Evolutionary conservation across 53 echinoderm and acorn worm species (phyloP).

Genomic region (Arbacia lixula): DNA sequence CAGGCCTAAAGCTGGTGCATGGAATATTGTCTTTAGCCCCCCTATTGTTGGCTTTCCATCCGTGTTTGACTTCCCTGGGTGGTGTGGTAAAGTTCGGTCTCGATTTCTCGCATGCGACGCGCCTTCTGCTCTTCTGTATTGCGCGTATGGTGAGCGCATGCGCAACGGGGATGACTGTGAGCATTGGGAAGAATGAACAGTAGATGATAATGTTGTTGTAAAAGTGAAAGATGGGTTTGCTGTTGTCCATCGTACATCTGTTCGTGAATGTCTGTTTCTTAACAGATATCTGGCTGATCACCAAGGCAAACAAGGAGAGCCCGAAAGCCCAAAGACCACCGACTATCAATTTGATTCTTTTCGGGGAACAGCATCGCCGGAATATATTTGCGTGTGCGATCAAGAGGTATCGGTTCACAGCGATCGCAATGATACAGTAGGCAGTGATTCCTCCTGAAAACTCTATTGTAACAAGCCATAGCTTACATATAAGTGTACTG

Average conservation of each 20-base stretch:
- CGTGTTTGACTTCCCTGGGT: no score
- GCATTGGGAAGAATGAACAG: constrained; percentile 5
- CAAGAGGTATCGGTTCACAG: constrained; percentile 17
- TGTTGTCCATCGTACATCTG: background rate
- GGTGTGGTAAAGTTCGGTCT: background rate
- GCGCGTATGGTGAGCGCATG: constrained; percentile 3
- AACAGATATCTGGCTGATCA: background rate
- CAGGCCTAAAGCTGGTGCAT: no score
- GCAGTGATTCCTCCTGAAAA: constrained; percentile 8
- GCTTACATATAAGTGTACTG: background rate
- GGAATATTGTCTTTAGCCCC: no score
- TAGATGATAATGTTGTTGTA: constrained; percentile 17
- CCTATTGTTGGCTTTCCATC: no score
- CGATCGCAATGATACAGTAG: constrained; percentile 20
- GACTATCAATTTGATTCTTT: background rate
- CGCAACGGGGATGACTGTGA: constrained; percentile 2
- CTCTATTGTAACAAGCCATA: background rate
- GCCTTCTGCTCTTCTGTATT: constrained; percentile 9
- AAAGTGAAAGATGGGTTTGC: background rate
- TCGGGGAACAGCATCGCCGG: background rate
- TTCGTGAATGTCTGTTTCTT: background rate
- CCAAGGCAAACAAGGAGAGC: background rate
- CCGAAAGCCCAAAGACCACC: background rate
- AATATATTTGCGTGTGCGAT: background rate
- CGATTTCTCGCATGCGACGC: constrained; percentile 2